phyloP scores from a whole-genome alignment of 2,113 vertebrate species.

The Eclectus roratus region DNA sequence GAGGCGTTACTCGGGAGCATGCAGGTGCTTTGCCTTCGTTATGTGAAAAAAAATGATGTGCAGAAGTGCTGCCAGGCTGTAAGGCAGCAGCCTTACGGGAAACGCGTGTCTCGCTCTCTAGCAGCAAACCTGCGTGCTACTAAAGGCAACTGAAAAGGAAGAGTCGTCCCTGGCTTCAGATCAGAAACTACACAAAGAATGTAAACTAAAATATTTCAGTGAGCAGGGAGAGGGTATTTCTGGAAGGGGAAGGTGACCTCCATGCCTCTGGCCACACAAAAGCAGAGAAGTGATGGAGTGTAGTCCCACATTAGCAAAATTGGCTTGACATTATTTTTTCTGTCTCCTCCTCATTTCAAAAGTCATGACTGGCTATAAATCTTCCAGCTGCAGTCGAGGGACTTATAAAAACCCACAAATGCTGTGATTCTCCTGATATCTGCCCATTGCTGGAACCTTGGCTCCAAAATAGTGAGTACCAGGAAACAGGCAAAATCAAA shows the following conservation, averaged over 20 bases:
- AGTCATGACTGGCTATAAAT: neutral
- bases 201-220: neutral
- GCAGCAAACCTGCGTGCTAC: fast-evolving
- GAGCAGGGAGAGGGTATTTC: neutral
- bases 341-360: neutral
- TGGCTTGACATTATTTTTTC: neutral
- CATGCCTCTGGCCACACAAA: neutral
- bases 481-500: neutral
- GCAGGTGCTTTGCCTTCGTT: neutral
- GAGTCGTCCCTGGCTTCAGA: neutral
- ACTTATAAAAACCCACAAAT: neutral
- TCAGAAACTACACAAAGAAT: neutral
- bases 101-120: neutral
- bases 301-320: neutral
- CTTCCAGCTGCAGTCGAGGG: neutral
- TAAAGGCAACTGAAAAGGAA: neutral
- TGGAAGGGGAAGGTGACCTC: neutral
- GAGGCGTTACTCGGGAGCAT: fast-evolving
- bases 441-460: neutral
- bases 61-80: neutral
- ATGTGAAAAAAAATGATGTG: fast-evolving
- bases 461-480: neutral
- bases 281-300: neutral
- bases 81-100: neutral
- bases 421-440: neutral